phyloP scores from a whole-genome alignment of 2,888 invertebrate species.

The Athalia rosae region DNA sequence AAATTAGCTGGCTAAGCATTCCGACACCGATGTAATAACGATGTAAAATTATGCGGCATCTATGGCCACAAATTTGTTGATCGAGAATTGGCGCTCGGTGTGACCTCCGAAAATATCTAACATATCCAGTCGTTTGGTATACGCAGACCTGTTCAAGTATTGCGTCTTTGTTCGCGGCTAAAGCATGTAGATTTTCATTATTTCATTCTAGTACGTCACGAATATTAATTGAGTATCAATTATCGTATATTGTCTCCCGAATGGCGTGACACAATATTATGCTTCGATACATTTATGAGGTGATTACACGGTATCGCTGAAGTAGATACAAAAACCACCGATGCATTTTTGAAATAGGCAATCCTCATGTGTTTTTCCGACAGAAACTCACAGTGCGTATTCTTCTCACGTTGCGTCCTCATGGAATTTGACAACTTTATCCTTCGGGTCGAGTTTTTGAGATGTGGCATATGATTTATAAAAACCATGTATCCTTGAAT shows the following conservation, averaged over 20 bases:
- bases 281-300: neutral
- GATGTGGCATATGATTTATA: too few relatives aligned
- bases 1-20: too few relatives aligned
- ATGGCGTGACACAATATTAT: neutral
- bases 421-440: too few relatives aligned
- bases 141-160: neutral
- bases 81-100: neutral
- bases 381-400: too few relatives aligned
- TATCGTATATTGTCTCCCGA: neutral
- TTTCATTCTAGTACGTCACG: constrained; percentile 22
- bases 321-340: too few relatives aligned
- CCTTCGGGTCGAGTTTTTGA: too few relatives aligned
- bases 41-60: neutral
- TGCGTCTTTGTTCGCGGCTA: constrained; percentile 24
- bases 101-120: constrained; percentile 15
- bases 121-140: neutral
- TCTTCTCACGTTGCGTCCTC: too few relatives aligned
- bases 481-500: too few relatives aligned
- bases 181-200: constrained; percentile 32
- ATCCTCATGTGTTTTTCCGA: too few relatives aligned
- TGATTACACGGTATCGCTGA: neutral
- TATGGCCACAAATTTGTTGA: neutral
- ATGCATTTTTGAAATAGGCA: too few relatives aligned
- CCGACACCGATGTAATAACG: too few relatives aligned
- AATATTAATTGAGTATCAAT: constrained; percentile 38